Base-by-base conservation (phyloP, 2,797 vertebrate species). In the Pteronotus mesoamericanus region DNA sequence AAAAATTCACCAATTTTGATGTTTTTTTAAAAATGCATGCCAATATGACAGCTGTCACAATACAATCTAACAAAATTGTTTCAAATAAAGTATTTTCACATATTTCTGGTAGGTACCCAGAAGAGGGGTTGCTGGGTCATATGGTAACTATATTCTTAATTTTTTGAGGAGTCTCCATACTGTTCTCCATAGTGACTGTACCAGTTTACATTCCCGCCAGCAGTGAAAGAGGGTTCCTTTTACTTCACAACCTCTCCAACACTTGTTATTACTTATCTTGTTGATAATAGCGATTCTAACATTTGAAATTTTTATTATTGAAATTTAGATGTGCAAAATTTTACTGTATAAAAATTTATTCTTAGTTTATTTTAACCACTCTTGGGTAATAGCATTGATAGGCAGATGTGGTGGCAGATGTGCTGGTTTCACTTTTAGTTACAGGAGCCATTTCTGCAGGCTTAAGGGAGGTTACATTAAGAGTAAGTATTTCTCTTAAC, bases 301-400 rank as follows among this genome's bases (percentile, higher is more conserved):
- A 89, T 82, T 87, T 86, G 88, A 89, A 59, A 53, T 69, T 91
- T 80, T 66, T 92, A 55, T 72, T 86, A 46, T 78, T 91, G 32
- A 85, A 57, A 32, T 93, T 89, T 88, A 78, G 92, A 59, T 69
- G 44, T 94, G 3, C 19, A 22, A 68, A 66, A 61, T 64, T 82
- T 74, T 90, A 75, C 48, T 77, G 69, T 42, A 55, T 61, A 44
- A 86, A 59, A 39, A 18, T 61, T 42, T 84, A 29, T 82, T 55
- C 86, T 39, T 94, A 9, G 4, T 84, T 90, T 92, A 15, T 91
- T 89, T 55, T 24, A 72, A 39, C 29, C 2, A 64, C 39, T 84
- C 68, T 53, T 74, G 26, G 77, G 11, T 42, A 78, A 44, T 74
- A 37, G 37, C 12, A 51, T 69, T 93, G 88, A 46, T 66, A 72